Percentiles rank a stretch among this genome's conserved stretches.
phyloP scores from a whole-genome alignment of 2,113 vertebrate species.

The Balaeniceps rex region DNA sequence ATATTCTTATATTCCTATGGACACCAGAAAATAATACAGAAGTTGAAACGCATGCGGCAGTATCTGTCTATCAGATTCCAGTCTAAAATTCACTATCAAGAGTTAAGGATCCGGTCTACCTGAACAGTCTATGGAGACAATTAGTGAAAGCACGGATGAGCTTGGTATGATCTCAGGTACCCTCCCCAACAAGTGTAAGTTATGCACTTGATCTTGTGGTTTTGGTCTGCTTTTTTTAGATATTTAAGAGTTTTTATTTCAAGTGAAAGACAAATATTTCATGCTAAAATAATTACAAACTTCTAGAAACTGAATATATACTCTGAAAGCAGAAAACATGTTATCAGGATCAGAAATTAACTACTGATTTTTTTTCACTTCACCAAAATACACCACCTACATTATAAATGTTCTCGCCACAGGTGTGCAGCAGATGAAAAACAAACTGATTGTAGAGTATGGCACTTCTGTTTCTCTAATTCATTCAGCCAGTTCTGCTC shows the following conservation, averaged over 20 bases:
- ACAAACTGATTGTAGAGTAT: background rate
- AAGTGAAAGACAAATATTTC: background rate
- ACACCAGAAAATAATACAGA: background rate
- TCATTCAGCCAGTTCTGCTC: background rate
- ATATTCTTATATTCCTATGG: background rate
- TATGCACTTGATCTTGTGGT: background rate
- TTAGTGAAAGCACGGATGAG: accelerated
- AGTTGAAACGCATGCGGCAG: accelerated
- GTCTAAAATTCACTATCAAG: background rate
- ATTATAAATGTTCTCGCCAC: background rate
- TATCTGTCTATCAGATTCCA: background rate
- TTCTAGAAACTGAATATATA: background rate
- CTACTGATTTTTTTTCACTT: background rate
- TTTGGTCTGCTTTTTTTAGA: background rate
- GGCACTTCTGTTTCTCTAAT: background rate
- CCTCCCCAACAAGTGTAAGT: background rate
- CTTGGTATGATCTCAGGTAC: background rate
- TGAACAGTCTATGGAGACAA: background rate
- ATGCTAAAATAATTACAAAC: background rate
- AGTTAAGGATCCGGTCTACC: background rate
- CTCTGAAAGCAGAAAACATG: background rate
- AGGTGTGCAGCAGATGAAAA: background rate
- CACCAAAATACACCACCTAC: background rate
- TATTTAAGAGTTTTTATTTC: background rate
- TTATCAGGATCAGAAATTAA: background rate